phyloP scores from a whole-genome alignment of 1,140 invertebrate genomes.

The Drosophila saltans region DNA sequence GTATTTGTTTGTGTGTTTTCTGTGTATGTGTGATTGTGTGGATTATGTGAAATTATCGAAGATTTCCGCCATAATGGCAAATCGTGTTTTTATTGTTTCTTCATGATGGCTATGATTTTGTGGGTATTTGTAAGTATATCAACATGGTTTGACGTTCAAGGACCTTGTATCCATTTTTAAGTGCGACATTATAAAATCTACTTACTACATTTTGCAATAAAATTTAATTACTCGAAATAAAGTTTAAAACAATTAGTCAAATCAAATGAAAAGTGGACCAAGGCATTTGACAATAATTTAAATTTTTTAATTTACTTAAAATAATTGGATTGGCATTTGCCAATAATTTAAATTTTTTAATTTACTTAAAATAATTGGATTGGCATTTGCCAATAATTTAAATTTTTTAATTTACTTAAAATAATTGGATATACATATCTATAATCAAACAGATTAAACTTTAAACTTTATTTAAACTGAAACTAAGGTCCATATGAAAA shows the following conservation, averaged over 20 bases:
- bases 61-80: slow-evolving; percentile 68
- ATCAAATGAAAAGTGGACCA: not conserved
- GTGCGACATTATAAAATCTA: not conserved
- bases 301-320: too few relatives aligned
- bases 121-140: slow-evolving; percentile 40
- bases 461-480: too few relatives aligned
- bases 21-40: slow-evolving; percentile 29
- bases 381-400: too few relatives aligned
- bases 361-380: too few relatives aligned
- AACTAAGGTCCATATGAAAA: too few relatives aligned
- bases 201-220: not conserved
- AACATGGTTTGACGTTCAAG: slow-evolving; percentile 14
- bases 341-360: too few relatives aligned
- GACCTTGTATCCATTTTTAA: slow-evolving; percentile 1
- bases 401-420: too few relatives aligned
- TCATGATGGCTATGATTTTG: slow-evolving; percentile 37
- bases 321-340: too few relatives aligned
- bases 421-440: too few relatives aligned
- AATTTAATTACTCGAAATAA: not conserved
- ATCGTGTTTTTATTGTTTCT: slow-evolving; percentile 54
- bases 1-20: slow-evolving; percentile 19
- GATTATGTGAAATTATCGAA: slow-evolving; percentile 75
- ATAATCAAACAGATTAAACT: too few relatives aligned
- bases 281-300: too few relatives aligned
- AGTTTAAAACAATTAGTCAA: not conserved